A percentile compares a stretch with the other conserved stretches of the same genome.
Conservation (phyloP, 2,113 vertebrate genomes). For the Strix aluco region DNA sequence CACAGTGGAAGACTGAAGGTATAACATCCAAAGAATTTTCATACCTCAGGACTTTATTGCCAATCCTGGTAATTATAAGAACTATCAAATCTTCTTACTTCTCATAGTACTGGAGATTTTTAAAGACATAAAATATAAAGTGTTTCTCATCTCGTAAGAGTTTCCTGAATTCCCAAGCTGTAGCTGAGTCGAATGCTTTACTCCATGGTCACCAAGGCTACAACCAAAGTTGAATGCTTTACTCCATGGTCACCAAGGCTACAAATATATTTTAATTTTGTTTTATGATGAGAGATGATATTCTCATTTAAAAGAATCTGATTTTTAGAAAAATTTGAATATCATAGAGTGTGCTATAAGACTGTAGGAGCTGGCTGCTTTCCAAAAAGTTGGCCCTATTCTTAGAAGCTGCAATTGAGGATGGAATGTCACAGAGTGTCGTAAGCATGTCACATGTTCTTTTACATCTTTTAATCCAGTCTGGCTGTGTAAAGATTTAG, state of each 20-base stretch:
- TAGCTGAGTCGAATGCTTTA: background rate
- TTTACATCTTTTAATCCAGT: conserved; percentile 5
- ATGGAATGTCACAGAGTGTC: background rate
- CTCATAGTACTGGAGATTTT: background rate
- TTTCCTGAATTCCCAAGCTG: background rate
- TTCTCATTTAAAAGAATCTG: background rate
- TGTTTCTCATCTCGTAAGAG: background rate
- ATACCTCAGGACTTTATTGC: background rate
- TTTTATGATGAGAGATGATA: background rate
- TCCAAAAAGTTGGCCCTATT: background rate
- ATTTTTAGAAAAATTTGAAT: conserved; percentile 1
- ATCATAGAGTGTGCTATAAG: background rate
- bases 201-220: background rate
- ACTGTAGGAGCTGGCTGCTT: background rate
- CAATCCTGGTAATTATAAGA: background rate
- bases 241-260: background rate
- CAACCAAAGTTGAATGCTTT: background rate
- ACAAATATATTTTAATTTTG: background rate
- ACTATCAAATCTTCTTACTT: background rate
- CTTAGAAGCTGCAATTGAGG: background rate
- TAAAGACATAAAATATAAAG: background rate
- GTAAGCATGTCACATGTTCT: background rate
- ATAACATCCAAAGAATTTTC: background rate
- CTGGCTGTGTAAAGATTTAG: background rate
- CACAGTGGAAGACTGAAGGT: background rate